Conservation (phyloP, 2,888 invertebrate species). For the Endotricha flammealis region DNA sequence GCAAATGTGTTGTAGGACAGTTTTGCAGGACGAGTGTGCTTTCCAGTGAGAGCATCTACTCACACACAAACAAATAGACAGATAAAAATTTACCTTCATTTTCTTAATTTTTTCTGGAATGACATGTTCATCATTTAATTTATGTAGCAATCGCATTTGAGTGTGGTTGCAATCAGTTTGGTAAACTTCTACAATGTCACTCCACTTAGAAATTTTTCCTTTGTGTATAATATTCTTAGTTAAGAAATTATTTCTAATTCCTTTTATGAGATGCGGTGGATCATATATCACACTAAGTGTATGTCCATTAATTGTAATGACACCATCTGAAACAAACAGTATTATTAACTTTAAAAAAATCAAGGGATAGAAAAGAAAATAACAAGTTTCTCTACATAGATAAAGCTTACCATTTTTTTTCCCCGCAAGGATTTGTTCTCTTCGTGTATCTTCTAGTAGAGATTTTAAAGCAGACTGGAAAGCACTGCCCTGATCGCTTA, state of each 20-base stretch:
- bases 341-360: too few species aligned
- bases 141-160: constrained; percentile 12
- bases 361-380: too few species aligned
- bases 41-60: too few species aligned
- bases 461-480: constrained; percentile 16
- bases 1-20: too few species aligned
- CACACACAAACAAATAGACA: too few species aligned
- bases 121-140: constrained; percentile 13
- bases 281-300: constrained; percentile 14
- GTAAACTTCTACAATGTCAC: constrained; percentile 19
- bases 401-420: too few species aligned
- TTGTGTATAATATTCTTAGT: constrained; percentile 12
- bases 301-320: constrained; percentile 4
- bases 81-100: too few species aligned
- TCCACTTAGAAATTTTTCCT: constrained; percentile 12
- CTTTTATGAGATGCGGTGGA: constrained; percentile 18
- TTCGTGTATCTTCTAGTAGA: constrained; percentile 17
- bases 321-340: constrained; percentile 16
- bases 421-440: constrained; percentile 13
- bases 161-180: constrained; percentile 16
- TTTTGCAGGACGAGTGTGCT: too few species aligned
- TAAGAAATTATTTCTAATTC: constrained; percentile 18
- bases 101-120: constrained; percentile 14
- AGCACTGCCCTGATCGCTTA: constrained; percentile 19
- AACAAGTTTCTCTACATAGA: too few species aligned